Conservation (phyloP, 1,140 invertebrate genomes). For the Tigriopus japonicus region DNA sequence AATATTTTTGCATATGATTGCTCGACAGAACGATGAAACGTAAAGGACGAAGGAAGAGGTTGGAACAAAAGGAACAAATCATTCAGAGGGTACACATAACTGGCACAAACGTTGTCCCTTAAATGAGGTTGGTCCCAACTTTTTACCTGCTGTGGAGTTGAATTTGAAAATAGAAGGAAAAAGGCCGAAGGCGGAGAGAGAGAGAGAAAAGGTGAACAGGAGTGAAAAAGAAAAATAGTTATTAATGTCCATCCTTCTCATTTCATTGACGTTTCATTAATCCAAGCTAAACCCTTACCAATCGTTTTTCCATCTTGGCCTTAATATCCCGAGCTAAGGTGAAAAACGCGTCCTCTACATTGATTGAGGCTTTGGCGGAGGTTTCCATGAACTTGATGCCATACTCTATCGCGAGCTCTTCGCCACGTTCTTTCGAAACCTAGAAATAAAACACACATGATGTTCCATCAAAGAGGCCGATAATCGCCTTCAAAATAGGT, state of each 20-base stretch:
- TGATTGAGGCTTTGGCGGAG: slow-evolving; percentile 92
- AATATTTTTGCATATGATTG: no score
- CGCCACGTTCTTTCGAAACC: slow-evolving; percentile 45
- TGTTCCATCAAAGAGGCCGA: slow-evolving; percentile 1
- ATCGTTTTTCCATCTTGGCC: slow-evolving; percentile 84
- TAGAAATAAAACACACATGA: slow-evolving; percentile 20
- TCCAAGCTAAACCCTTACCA: slow-evolving; percentile 40
- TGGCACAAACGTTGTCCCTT: no score
- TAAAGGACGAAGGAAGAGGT: no score
- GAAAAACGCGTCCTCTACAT: slow-evolving; percentile 92
- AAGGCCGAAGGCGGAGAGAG: slow-evolving; percentile 2
- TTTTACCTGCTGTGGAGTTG: slow-evolving; percentile 19
- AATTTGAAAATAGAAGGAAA: not conserved
- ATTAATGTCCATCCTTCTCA: not conserved
- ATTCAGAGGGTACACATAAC: no score
- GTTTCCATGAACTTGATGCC: slow-evolving; percentile 97
- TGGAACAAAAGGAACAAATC: no score
- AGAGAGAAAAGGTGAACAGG: slow-evolving; percentile 11
- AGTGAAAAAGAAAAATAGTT: slow-evolving; percentile 9
- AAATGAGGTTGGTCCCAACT: slow-evolving; percentile 11
- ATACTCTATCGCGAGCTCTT: slow-evolving; percentile 67
- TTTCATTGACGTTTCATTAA: no score
- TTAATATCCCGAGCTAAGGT: slow-evolving; percentile 87
- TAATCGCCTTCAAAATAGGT: not conserved
- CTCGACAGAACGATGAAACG: no score